phyloP scores from a whole-genome alignment of 37 sponge, comb jelly and placozoan species.

The Petrosia ficiformis region DNA sequence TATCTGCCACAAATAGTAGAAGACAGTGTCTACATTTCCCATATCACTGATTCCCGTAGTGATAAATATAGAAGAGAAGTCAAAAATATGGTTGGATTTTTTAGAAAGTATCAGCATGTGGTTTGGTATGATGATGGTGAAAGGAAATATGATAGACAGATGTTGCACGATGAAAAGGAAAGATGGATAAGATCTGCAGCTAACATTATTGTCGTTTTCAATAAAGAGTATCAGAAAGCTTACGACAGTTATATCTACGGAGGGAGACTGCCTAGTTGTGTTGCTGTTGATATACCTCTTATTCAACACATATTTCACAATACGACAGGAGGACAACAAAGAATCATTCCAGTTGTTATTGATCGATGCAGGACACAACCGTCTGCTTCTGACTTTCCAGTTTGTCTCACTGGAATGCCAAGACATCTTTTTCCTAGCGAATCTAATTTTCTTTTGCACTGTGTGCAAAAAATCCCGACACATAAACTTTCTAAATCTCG shows the following conservation, averaged over 20 bases:
- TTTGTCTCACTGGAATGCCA: background rate
- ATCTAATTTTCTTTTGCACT: background rate
- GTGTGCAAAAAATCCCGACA: background rate
- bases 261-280: background rate
- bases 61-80: background rate
- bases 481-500: background rate
- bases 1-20: background rate
- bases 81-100: background rate
- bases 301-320: background rate
- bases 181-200: background rate
- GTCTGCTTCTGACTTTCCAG: background rate
- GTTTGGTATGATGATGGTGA: background rate
- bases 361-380: background rate
- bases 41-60: background rate
- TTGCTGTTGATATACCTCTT: background rate
- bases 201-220: background rate
- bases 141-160: too few relatives aligned
- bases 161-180: background rate
- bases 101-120: background rate
- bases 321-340: background rate
- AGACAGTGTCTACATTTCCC: background rate
- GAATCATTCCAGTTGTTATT: background rate
- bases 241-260: background rate
- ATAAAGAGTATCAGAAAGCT: background rate
- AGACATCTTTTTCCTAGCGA: background rate